Evolutionary conservation across 2,113 vertebrate genomes (phyloP), one percentile per base, ranked within the genome.

Genomic region (Trogon surrucura): DNA sequence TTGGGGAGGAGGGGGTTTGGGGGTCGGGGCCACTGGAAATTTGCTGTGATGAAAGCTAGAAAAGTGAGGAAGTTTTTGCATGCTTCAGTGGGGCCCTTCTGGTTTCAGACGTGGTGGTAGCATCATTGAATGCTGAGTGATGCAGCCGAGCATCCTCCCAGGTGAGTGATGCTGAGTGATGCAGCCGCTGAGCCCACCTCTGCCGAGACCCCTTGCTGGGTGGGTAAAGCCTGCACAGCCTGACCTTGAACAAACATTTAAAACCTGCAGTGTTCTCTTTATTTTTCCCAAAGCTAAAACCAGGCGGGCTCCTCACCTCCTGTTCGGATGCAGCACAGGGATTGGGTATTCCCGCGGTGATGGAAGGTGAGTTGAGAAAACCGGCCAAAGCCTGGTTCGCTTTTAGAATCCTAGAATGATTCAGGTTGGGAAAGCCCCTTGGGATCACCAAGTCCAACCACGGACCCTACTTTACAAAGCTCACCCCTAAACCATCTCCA

Each of bases 301-400:
- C 9, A 22, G 15, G 29, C 1, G 1, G 21, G 29, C 2, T 56
- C 30, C 48, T 48, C 22, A 2, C 16, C 60, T 61, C 13, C 53
- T 17, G 20, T 18, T 19, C 1, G 8, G 14, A 45, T 30, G 11
- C 1, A 0, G 53, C 47, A 7, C 17, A 20, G 75, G n/a, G 60
- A 8, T 0, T 1, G 54, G 22, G 34, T 34, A 5, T 10, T 44
- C 15, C 41, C 4, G 1, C 2, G 1, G 10, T 2, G 48, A 7
- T 64, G 64, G 16, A 3, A 30, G 20, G 45, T 8, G 41, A 26
- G 19, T 17, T 25, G 41, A 57, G 50, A 26, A 48, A 34, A 9
- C 32, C 57, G 47, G 27, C 78, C 32, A 2, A 30, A 51, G 36
- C 25, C 50, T 58, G 44, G 7, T 15, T 70, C n/a, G 56, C 13